Evolutionary conservation across 2,888 invertebrate genomes (phyloP).

Genomic region (Hartigia nigra): DNA sequence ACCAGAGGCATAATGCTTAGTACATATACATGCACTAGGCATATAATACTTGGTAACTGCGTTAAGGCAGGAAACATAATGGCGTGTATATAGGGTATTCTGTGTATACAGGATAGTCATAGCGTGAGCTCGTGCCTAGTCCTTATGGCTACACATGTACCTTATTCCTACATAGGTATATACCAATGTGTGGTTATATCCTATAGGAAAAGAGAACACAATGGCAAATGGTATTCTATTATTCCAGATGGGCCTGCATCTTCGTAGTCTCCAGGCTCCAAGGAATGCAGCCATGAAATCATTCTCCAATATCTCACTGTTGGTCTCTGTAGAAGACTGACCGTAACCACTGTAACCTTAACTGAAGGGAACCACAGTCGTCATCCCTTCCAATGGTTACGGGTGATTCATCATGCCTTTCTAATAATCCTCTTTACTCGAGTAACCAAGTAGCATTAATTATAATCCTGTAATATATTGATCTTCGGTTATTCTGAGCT

Average conservation of each 20-base stretch:
- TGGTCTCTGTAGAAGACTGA: slow-evolving; percentile 20
- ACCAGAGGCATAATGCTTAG: slow-evolving; percentile 34
- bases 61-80: slow-evolving; percentile 39
- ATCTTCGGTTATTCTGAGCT: background rate
- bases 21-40: slow-evolving; percentile 40
- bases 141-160: background rate
- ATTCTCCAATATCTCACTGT: slow-evolving; percentile 58
- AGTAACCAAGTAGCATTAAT: slow-evolving; percentile 45
- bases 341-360: slow-evolving; percentile 1
- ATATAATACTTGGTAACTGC: slow-evolving; percentile 43
- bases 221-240: slow-evolving; percentile 65
- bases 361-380: background rate
- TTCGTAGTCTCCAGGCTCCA: slow-evolving; percentile 31
- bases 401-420: slow-evolving; percentile 53
- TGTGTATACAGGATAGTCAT: background rate
- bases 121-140: background rate
- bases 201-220: slow-evolving; percentile 38
- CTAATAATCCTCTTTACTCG: slow-evolving; percentile 54
- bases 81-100: slow-evolving; percentile 10
- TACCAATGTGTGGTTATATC: background rate
- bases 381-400: background rate
- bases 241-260: slow-evolving; percentile 58
- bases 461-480: slow-evolving; percentile 19
- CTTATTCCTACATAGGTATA: background rate
- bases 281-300: slow-evolving; percentile 60